Evolutionary conservation across 2,888 invertebrate genomes (phyloP).

Genomic region (Eustalomyia histrio): DNA sequence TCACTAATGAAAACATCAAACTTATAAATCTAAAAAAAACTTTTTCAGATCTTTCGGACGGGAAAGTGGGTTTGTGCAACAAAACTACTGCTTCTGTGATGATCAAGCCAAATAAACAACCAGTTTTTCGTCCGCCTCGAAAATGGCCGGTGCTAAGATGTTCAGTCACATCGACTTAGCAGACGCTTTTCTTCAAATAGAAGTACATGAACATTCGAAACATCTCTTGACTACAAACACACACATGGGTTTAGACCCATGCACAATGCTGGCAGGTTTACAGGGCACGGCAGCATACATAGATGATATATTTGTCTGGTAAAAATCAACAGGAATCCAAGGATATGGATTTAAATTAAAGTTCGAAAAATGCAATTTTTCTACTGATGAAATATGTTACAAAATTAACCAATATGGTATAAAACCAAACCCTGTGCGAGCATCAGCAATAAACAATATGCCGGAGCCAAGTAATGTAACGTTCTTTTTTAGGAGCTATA

Average conservation of each 20-base stretch:
- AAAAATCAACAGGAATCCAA: conserved; percentile 49
- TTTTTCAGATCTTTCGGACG: conserved; percentile 56
- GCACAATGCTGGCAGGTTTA: conserved; percentile 57
- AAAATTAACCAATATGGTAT: conserved; percentile 54
- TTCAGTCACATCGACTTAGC: conserved; percentile 59
- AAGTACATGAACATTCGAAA: conserved; percentile 50
- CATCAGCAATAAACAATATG: conserved; percentile 54
- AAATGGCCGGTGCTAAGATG: conserved; percentile 43
- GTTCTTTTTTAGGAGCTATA: conserved; percentile 57
- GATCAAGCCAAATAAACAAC: conserved; percentile 56
- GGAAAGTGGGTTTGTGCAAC: conserved; percentile 56
- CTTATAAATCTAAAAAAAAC: conserved; percentile 33
- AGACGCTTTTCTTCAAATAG: conserved; percentile 63
- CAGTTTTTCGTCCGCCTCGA: conserved; percentile 65
- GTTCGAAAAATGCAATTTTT: conserved; percentile 63
- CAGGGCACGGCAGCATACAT: conserved; percentile 13
- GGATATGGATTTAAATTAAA: conserved; percentile 59
- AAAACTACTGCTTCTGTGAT: conserved; percentile 62
- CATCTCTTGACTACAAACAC: conserved; percentile 54
- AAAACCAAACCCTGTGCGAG: conserved; percentile 51
- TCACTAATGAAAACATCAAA: conserved; percentile 5
- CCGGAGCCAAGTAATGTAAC: conserved; percentile 54
- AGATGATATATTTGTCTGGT: conserved; percentile 59
- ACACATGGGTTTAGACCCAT: conserved; percentile 48
- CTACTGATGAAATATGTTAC: conserved; percentile 48